phyloP scores from a whole-genome alignment of 1,140 invertebrate genomes.

The Penaeus chinensis region DNA sequence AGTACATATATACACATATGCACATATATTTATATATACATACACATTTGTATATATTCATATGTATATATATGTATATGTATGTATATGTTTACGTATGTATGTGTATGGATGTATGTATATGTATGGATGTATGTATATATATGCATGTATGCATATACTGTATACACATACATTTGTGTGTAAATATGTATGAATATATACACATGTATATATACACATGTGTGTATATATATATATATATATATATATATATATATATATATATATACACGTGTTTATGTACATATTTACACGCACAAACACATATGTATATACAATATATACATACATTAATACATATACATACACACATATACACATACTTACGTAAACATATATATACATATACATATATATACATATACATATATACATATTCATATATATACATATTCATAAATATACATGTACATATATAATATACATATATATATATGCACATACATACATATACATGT shows the following conservation, averaged over 20 bases:
- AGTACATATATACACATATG: too few relatives aligned
- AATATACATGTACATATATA: conserved; percentile 1
- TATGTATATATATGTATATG: too few relatives aligned
- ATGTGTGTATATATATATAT: background rate
- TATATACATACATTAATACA: background rate
- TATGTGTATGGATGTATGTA: too few relatives aligned
- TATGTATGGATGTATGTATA: too few relatives aligned
- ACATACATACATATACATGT: background rate
- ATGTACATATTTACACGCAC: background rate
- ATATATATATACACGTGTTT: background rate
- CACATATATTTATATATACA: too few relatives aligned
- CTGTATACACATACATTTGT: background rate
- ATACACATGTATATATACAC: background rate
- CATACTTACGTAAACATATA: background rate
- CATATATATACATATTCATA: background rate
- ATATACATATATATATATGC: conserved; percentile 25
- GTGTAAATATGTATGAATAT: background rate
- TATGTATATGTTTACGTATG: too few relatives aligned
- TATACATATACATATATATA: background rate
- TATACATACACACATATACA: too few relatives aligned
- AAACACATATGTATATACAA: conserved; percentile 1
- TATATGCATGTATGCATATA: too few relatives aligned
- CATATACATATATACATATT: conserved; percentile 10
- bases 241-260: background rate
- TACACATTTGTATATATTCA: too few relatives aligned